Evolutionary conservation across 2,113 vertebrate genomes (phyloP).

Genomic region (Rhinogobius similis): DNA sequence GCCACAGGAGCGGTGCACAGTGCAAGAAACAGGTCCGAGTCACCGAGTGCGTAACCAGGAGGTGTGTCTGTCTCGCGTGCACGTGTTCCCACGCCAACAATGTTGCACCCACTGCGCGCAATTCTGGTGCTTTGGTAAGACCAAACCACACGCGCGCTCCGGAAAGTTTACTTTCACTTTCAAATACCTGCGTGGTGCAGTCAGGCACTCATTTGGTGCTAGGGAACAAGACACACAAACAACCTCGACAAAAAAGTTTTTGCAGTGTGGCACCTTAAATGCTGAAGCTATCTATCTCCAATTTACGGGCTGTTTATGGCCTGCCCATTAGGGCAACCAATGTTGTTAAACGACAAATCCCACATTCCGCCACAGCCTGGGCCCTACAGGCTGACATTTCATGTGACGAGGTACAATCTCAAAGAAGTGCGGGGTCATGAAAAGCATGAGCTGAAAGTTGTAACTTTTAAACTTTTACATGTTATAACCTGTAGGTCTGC

Average conservation of each 20-base stretch:
- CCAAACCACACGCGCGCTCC: background rate
- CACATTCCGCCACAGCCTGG: no score
- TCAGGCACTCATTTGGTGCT: background rate
- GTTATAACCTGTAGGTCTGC: no score
- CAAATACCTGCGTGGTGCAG: background rate
- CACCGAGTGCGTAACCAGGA: background rate
- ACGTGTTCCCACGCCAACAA: slow-evolving; percentile 14
- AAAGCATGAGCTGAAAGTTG: no score
- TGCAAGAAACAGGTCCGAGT: background rate
- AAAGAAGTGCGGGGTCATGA: no score
- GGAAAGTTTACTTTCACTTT: slow-evolving; percentile 67
- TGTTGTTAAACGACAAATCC: no score
- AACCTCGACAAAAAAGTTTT: background rate
- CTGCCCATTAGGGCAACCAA: no score
- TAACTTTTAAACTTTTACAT: no score
- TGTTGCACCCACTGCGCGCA: background rate
- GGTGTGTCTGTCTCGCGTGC: slow-evolving; percentile 25
- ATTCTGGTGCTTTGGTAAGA: slow-evolving; percentile 29
- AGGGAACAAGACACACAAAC: background rate
- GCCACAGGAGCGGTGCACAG: background rate
- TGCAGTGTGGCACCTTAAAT: background rate
- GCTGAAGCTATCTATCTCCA: no score
- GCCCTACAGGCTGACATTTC: no score
- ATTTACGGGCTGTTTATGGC: no score
- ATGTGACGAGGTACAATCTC: no score